Base-by-base conservation (phyloP, 1,140 invertebrate genomes). In the Cryptotermes secundus region DNA sequence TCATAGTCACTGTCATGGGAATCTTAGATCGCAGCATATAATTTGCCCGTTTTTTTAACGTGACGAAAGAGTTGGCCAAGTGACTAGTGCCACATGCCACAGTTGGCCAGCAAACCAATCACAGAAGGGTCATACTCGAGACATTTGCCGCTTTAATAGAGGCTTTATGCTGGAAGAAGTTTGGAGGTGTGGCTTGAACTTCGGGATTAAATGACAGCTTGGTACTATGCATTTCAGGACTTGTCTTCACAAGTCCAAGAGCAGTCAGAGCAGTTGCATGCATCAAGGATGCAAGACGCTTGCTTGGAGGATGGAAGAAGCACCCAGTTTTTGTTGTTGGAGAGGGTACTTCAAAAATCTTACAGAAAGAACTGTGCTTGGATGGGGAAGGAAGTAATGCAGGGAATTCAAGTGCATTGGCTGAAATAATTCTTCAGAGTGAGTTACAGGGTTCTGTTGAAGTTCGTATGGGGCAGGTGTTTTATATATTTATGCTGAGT, bases 311-410 rank as follows among this genome's bases (percentile, higher is more conserved):
- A 80, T 91, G 90, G 90, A 86, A 85, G 83, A 83, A 83, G 9
- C 90, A 90, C 87, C 81, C 85, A n/a, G 88, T 90, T 84, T 91
- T 89, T 88, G 89, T 88, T 81, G 90, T 91, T 26, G 90, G 91
- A n/a, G 88, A 90, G 87, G 87, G 87, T 34, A 91, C 90, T 35
- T 86, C 86, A 81, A 86, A 87, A 38, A 86, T 85, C 81, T 88
- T 89, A 79, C 82, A 87, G 26, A 83, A 87, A 34, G 86, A 87
- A 83, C 86, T 91, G 6, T 84, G 86, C 42, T 85, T 91, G 34
- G 80, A 86, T 65, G 88, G 88, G 80, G 79, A 86, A 53, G 90
- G 90, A 19, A 88, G 88, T 80, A 88, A 89, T 81, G 86, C 89
- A 72, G 90, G 90, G 14, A 91, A 90, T 89, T 89, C 89, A n/a